Evolutionary conservation across 2,888 invertebrate genomes (phyloP), one percentile per base, ranked within the genome.

Genomic region (Brachycybe producta): DNA sequence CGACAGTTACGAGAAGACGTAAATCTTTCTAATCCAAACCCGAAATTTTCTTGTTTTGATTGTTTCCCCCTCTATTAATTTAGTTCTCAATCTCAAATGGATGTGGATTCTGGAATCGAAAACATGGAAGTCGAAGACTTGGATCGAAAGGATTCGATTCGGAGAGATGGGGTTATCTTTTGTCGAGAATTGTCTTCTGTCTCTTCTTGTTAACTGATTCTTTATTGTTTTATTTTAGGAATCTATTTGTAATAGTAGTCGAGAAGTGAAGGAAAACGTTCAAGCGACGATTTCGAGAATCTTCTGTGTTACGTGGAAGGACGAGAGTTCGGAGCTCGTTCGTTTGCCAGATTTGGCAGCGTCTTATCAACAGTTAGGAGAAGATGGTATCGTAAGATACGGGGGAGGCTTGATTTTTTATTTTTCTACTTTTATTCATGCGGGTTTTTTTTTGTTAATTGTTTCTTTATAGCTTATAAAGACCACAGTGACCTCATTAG

Each of bases 51-150:
- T 30, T 8, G 7, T 46, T 19, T 23, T 38, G 13, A 15, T 21
- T 13, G 36, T 47, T 28, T n/a, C 28, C 28, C 5, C 2, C 24
- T 47, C 27, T 38, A 7, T 47, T 21, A 17, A n/a, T 69, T 65
- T 55, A 68, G 66, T 41, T 73, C 69, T 56, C 72, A 72, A 54
- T 70, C 70, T 15, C 71, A 71, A 34, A 66, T 73, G 24, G 80
- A 79, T 64, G 76, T 77, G 30, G 80, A 80, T 65, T 79, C 80
- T 5, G 79, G 80, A 19, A 78, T 80, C 60, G 82, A 82, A 65
- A 80, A 78, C 59, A 82, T 82, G 82, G 82, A 82, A 60, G 74
- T 75, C 1, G 75, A 75, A 51, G 75, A 75, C 27, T 34, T 57
- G 21, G 66, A 65, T 46, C 52, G 54, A 13, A 59, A 62, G 56